Evolutionary conservation across 2,113 vertebrate genomes (phyloP).

Genomic region (Albula glossodonta): DNA sequence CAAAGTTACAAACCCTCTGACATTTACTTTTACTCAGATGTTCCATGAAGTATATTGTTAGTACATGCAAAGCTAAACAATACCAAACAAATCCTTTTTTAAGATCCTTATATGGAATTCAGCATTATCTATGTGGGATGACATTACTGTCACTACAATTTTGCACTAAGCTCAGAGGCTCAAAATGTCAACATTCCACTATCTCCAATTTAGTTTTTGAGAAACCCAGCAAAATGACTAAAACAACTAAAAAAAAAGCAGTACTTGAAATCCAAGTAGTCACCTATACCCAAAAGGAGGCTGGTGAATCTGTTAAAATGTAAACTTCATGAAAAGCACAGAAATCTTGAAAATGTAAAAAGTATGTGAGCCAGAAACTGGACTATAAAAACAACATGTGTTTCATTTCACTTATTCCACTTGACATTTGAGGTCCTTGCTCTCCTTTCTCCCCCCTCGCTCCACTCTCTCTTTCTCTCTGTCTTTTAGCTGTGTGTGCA

Average conservation of each 20-base stretch:
- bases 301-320: conserved; percentile 18
- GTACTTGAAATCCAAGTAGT: background rate
- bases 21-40: too few relatives aligned
- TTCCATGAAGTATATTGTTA: too few relatives aligned
- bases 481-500: background rate
- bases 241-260: conserved; percentile 5
- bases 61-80: too few relatives aligned
- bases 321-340: conserved; percentile 21
- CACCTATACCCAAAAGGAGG: conserved; percentile 19
- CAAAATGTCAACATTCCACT: conserved; percentile 50
- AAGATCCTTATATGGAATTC: background rate
- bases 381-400: conserved; percentile 14
- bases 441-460: conserved; percentile 1
- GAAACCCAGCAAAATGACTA: conserved; percentile 2
- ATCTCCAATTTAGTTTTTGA: conserved; percentile 25
- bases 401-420: conserved; percentile 28
- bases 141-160: conserved; percentile 46
- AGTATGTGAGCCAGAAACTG: conserved; percentile 8
- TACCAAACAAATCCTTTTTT: too few relatives aligned
- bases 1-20: background rate
- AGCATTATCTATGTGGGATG: conserved; percentile 22
- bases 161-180: conserved; percentile 46
- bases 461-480: background rate
- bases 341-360: conserved; percentile 6
- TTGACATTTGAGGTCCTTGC: background rate